These are phyloP conservation scores for Orthonyx spaldingii DNA, from an alignment of 2,113 vertebrate species.

Conservation along the genomic window DNA sequence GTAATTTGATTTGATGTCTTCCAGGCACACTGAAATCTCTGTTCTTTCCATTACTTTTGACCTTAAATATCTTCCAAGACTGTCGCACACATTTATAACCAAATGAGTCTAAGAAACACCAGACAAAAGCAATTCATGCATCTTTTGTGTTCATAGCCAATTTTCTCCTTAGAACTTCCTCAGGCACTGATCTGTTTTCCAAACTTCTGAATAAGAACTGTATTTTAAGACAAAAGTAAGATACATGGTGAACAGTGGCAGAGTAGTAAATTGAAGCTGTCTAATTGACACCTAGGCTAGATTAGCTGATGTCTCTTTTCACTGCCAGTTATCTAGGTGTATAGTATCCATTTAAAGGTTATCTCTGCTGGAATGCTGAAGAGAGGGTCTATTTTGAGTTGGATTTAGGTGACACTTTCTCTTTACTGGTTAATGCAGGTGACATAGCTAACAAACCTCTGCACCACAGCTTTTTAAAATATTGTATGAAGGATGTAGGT, in stretches of 20 bases:
- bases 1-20: constrained; percentile 7
- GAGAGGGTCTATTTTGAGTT: not conserved
- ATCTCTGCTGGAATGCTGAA: not conserved
- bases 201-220: not conserved
- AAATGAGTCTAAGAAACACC: not conserved
- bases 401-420: not conserved
- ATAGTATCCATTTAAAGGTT: not conserved
- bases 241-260: not conserved
- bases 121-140: not conserved
- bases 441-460: not conserved
- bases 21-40: not conserved
- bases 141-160: not conserved
- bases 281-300: not conserved
- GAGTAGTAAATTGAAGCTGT: not conserved
- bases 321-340: not conserved
- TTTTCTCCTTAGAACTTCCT: not conserved
- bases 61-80: not conserved
- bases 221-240: not conserved
- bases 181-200: not conserved
- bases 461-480: not conserved
- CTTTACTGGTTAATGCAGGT: not conserved
- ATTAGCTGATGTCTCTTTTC: not conserved
- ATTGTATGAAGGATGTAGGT: not conserved
- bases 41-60: constrained; percentile 38
- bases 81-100: not conserved